Base-by-base conservation (phyloP, 2,797 vertebrate genomes). In the Phataginus tricuspis region DNA sequence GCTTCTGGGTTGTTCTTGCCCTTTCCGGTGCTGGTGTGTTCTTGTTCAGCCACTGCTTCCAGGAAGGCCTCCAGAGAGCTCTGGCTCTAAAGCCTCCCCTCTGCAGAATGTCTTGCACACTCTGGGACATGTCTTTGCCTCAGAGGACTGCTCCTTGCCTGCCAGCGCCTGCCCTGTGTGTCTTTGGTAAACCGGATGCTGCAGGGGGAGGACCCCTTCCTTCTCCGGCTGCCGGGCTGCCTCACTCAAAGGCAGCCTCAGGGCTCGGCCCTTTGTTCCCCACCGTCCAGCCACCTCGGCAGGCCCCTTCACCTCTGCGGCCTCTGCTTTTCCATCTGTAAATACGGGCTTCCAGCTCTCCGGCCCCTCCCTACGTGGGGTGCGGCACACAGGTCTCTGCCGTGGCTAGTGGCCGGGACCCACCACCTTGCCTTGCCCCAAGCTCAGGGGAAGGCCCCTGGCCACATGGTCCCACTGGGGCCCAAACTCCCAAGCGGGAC, bases 1-100 rank as follows among this genome's bases (percentile, higher is more conserved):
- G 1, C 3, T 14, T 19, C 31, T 4, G 45, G 45, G 31, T 4
- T 16, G 25, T 71, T n/a, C 37, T 57, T 2, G 0, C 1, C 25
- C 14, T 23, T 4, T 25, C 42, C 49, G 10, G 23, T 8, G 18
- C 37, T n/a, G 31, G 7, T 1, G 1, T 27, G 31, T 37, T 37
- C 59, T 27, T 27, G 23, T 49, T 51, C 39, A 57, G 91, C 8
- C 21, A 1, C 29, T 25, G 39, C 68, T 64, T 90, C 75, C 69
- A 93, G 68, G 49, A 78, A 89, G 42, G 45, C 10, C 45, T 45
- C 68, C 7, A 2, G 34, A 39, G n/a, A 57, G 31, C 83, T 55
- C 9, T 1, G 39, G 39, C 87, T 75, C 29, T 7, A 45, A 64
- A 31, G 25, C 18, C 3, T 13, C 5, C 42, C 29, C 14, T 18